Conservation (phyloP, 2,113 vertebrate genomes). For the Malurus melanocephalus region DNA sequence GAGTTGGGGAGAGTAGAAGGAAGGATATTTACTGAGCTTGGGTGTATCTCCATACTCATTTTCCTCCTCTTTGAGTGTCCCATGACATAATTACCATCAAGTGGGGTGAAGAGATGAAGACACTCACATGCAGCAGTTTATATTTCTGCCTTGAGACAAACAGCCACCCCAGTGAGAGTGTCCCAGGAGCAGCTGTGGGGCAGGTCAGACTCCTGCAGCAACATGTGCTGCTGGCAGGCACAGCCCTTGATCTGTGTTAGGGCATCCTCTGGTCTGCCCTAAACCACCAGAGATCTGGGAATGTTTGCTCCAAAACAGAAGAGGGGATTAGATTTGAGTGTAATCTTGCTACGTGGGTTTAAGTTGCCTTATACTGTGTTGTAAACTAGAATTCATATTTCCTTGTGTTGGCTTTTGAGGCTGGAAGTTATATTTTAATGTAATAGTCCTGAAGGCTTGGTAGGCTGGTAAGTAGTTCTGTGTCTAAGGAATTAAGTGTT, state of each 20-base stretch:
- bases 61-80: neutral
- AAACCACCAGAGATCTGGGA: neutral
- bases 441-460: neutral
- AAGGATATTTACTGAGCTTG: neutral
- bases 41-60: neutral
- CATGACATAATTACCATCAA: neutral
- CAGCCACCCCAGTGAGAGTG: rapidly evolving
- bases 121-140: neutral
- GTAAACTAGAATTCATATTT: neutral
- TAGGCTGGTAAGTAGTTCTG: neutral
- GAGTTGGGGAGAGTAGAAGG: neutral
- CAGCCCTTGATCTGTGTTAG: neutral
- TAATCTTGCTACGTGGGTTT: rapidly evolving
- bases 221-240: neutral
- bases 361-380: neutral
- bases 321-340: neutral
- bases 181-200: neutral
- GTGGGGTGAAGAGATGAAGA: neutral
- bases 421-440: neutral
- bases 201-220: neutral
- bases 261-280: neutral
- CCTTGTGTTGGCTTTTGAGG: neutral
- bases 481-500: neutral
- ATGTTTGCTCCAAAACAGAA: neutral
- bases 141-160: neutral